Base-by-base conservation (phyloP, 2,888 invertebrate genomes). In the Troides helena region DNA sequence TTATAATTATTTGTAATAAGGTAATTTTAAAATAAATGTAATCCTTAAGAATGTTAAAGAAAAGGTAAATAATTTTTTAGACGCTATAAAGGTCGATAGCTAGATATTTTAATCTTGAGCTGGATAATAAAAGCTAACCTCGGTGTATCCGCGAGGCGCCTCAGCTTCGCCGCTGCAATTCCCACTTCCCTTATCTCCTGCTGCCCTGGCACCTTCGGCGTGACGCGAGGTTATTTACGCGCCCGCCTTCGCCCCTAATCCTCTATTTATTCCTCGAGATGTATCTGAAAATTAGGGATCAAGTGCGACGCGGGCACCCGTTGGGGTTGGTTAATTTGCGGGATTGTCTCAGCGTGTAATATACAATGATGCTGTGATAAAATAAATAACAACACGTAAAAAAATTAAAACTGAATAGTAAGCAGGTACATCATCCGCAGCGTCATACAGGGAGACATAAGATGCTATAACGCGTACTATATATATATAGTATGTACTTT, bases 271-370 rank as follows among this genome's bases (percentile, higher is more conserved):
- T 89, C 90, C 83, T 83, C 78, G 87, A 89, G 89, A 92, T 90
- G 90, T 92, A 92, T 92, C 91, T 90, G 90, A 90, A 92, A 92
- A 92, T 92, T 91, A 92, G 92, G 92, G 91, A 92, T 92, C 91
- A 91, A 88, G 84, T 84, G 86, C 82, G 77, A 83, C 83, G 74
- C 72, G 73, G 78, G 79, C 81, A 81, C 80, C 81, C 76, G 70
- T 77, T 74, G 73, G 74, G 75, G 76, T 76, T 80, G 88, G 88
- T 87, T 90, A 90, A 90, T 90, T 90, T 90, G 89, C 85, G 84
- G 86, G 81, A 82, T 82, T 75, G 80, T 75, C 77, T 75, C 74
- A 73, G 70, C 68, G 73, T 73, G 75, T 75, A 76, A 77, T 81
- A 79, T 78, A 79, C 80, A 74, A 75, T 78, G 77, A 77, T 76